Evolutionary conservation across 2,888 invertebrate genomes (phyloP), one percentile per base, ranked within the genome.

Genomic region (Pyrrhosoma nymphula): DNA sequence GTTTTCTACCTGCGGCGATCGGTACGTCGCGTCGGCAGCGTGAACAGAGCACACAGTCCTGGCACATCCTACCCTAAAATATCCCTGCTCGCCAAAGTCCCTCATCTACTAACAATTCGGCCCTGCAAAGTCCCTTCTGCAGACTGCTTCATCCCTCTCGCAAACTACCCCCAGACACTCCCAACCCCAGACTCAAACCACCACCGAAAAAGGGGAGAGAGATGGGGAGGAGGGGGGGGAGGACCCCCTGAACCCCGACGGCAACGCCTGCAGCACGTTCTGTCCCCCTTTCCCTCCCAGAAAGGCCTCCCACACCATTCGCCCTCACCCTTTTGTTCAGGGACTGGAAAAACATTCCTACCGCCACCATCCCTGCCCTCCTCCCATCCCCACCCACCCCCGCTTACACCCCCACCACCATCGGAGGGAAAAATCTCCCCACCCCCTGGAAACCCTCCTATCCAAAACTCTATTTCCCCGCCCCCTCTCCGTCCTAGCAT

Each of bases 341-440:
- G 63, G 39, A 69, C 39, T 69, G 93, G 69, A 93, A 93, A 93
- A 93, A 93, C 93, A 93, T 93, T 60, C 90, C 89, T 82, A 30
- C 82, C 82, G 26, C 82, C 82, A 35, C 82, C 82, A 12, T 18
- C 12, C 35, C 35, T 16, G 14, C 75, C 30, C 35, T n/a, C 30
- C 35, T 75, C 30, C 23, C 35, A 35, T 35, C 14, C 30, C 14
- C 82, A 35, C 26, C 82, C 35, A 14, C 82, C 82, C 82, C 69
- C n/a, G 10, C 69, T 47, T 47, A 2, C 47, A 2, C 47, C 2
- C 47, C 82, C n/a, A 56, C 90, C 91, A 10, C 91, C 35, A 14
- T 20, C 30, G 90, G 20, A 16, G 16, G 91, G 35, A 20, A 75
- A 89, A 39, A 93, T 39, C 69, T 56, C 47, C 39, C 18, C 89